Percentiles rank a stretch among this genome's conserved stretches.
Conservation (phyloP, 2,797 vertebrate genomes). For the Xyrichtys novacula region DNA sequence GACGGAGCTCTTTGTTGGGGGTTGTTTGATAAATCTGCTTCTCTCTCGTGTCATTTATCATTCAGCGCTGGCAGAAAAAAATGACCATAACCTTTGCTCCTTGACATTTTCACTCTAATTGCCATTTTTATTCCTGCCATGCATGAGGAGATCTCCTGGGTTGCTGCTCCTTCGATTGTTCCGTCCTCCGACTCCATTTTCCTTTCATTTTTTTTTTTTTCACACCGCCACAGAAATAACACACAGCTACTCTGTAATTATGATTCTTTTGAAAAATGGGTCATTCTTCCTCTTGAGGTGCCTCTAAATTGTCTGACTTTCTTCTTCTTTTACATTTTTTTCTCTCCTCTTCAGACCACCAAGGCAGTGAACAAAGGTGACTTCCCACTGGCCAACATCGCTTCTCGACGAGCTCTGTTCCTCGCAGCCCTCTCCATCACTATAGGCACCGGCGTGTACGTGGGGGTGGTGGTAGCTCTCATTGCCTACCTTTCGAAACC, state of each 20-base stretch:
- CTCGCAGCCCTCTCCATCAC: slow-evolving; percentile 96
- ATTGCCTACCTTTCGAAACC: slow-evolving; percentile 97
- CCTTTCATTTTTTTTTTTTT: slow-evolving; percentile 6
- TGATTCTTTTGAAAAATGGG: slow-evolving; percentile 47
- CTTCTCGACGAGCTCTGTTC: slow-evolving; percentile 94
- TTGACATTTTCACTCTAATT: slow-evolving; percentile 70
- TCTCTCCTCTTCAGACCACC: slow-evolving; percentile 88
- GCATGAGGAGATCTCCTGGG: slow-evolving; percentile 40
- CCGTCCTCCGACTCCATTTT: slow-evolving; percentile 14
- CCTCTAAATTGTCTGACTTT: slow-evolving; percentile 41
- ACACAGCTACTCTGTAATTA: slow-evolving; percentile 59
- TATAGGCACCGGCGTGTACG: slow-evolving; percentile 95
- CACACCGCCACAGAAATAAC: slow-evolving; percentile 34
- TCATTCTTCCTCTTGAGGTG: slow-evolving; percentile 32
- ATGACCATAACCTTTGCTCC: slow-evolving; percentile 20
- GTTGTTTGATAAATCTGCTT: slow-evolving; percentile 28
- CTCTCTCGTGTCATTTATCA: slow-evolving; percentile 26
- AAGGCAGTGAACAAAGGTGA: slow-evolving; percentile 98
- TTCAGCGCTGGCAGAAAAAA: slow-evolving; percentile 22
- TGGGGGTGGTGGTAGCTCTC: slow-evolving; percentile 95
- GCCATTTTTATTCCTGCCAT: slow-evolving; percentile 41
- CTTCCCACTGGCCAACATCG: slow-evolving; percentile 94
- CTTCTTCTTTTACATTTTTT: slow-evolving; percentile 14
- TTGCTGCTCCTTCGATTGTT: slow-evolving; percentile 13
- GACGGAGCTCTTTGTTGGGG: background rate